Evolutionary conservation across 2,888 invertebrate genomes (phyloP).

Genomic region (Cancer borealis): DNA sequence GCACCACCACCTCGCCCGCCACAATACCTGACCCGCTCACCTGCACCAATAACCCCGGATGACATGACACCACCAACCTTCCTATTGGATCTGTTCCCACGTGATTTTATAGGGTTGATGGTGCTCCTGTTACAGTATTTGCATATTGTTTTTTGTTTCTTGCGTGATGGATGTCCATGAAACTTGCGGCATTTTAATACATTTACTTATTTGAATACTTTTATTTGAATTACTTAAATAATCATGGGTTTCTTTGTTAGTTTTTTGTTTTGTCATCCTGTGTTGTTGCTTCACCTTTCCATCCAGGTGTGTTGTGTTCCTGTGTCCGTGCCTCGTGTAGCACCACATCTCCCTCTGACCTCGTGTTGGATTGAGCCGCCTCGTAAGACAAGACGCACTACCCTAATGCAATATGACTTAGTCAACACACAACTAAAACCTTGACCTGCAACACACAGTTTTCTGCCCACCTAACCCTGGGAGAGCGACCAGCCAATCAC

Average conservation of each 20-base stretch:
- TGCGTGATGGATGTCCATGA: not conserved
- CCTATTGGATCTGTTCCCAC: constrained; percentile 28
- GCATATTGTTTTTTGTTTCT: not conserved
- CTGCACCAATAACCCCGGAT: not conserved
- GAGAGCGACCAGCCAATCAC: not conserved
- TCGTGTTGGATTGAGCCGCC: not conserved
- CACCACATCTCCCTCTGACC: not conserved
- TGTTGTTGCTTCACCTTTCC: not conserved
- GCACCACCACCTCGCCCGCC: not conserved
- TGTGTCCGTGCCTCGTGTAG: not conserved
- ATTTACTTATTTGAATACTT: not conserved
- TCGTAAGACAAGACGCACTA: not conserved
- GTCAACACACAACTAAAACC: not conserved
- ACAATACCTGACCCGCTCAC: not conserved
- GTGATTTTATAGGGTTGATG: not conserved
- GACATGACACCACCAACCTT: constrained; percentile 41
- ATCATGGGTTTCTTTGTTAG: not conserved
- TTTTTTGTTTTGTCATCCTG: not conserved
- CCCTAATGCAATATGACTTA: not conserved
- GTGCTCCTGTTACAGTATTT: not conserved
- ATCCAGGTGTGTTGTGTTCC: not conserved
- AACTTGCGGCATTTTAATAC: not conserved
- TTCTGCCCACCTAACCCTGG: not conserved
- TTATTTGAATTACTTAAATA: no score
- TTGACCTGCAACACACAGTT: not conserved